Evolutionary conservation across 2,113 vertebrate species (phyloP), one percentile per base, ranked within the genome.

Genomic region (Himantopus leucocephalus): DNA sequence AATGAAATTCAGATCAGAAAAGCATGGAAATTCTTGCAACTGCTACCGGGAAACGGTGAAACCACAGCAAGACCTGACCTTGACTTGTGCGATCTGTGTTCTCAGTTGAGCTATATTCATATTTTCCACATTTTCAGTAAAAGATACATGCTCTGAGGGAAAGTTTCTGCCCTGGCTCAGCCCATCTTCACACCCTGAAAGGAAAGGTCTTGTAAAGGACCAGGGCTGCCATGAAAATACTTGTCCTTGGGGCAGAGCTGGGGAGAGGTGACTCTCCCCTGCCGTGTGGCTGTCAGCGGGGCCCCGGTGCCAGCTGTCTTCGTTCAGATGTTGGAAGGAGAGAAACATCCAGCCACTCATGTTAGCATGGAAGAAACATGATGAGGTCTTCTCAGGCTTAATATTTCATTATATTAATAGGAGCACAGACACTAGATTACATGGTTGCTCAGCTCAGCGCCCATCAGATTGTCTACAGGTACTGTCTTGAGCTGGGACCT

Each of bases 21-120:
- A 81, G 32, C 72, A 89, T 96, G 95, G 88, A 96, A 96, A 97
- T 93, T 97, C 92, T 96, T 95, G 91, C 84, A 79, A n/a, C 55
- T 91, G 32, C 83, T 96, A 95, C 91, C 5, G 2, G 91, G 91
- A 95, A 97, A 86, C 4, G 6, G 72, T 81, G 59, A 96, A 96
- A 96, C 85, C 94, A 91, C 94, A 96, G 88, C 45, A 55, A 74
- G 91, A 77, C 72, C 72, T 13, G 60, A 92, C 86, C 83, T 91
- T 96, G 94, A 85, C 78, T 95, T 96, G 39, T 62, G 20, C 0
- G 55, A 91, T 91, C 67, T 89, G 88, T 92, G 55, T 81, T 97
- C 89, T 96, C 89, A 86, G 80, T 83, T 94, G 79, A 96, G 72
- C 22, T 76, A 13, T 80, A 52, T 85, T 95, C n/a, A 72, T 82